These are phyloP conservation scores for Pogonomyrmex barbatus DNA, from an alignment of 1,140 invertebrate species.

Conservation along the genomic window DNA sequence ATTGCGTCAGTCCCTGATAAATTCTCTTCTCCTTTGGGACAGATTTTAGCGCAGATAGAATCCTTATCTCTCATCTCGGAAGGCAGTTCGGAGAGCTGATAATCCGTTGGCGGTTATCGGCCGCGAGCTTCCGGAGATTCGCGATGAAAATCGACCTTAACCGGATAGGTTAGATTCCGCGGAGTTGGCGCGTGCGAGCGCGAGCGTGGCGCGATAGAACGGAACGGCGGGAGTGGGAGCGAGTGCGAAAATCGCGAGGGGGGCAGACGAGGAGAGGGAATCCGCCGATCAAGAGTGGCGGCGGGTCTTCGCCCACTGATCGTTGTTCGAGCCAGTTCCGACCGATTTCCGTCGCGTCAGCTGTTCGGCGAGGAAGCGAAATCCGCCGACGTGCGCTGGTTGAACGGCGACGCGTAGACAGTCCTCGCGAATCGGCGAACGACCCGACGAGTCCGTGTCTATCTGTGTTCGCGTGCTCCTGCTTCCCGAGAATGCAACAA, in stretches of 20 bases:
- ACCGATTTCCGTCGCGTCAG: conserved; percentile 32
- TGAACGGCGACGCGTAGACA: background rate
- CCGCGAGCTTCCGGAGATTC: too few relatives aligned
- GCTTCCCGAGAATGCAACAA: conserved; percentile 70
- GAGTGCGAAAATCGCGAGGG: background rate
- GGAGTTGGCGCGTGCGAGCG: too few relatives aligned
- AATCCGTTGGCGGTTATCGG: too few relatives aligned
- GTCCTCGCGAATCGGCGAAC: background rate
- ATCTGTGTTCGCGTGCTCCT: conserved; percentile 51
- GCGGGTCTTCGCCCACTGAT: background rate
- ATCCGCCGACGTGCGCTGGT: background rate
- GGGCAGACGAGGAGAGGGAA: background rate
- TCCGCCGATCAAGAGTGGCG: background rate
- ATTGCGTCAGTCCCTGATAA: too few relatives aligned
- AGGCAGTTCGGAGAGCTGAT: too few relatives aligned
- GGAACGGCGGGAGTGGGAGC: background rate
- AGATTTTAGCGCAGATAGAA: too few relatives aligned
- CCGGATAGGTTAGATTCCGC: too few relatives aligned
- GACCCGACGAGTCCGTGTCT: background rate
- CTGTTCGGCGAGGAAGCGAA: conserved; percentile 14
- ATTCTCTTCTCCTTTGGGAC: too few relatives aligned
- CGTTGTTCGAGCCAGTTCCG: background rate
- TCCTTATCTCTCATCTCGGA: too few relatives aligned
- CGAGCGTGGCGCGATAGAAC: background rate
- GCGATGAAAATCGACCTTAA: too few relatives aligned